Evolutionary conservation across 2,888 invertebrate genomes (phyloP), one percentile per base, ranked within the genome.

Genomic region (Rambutsinella grinnellia): DNA sequence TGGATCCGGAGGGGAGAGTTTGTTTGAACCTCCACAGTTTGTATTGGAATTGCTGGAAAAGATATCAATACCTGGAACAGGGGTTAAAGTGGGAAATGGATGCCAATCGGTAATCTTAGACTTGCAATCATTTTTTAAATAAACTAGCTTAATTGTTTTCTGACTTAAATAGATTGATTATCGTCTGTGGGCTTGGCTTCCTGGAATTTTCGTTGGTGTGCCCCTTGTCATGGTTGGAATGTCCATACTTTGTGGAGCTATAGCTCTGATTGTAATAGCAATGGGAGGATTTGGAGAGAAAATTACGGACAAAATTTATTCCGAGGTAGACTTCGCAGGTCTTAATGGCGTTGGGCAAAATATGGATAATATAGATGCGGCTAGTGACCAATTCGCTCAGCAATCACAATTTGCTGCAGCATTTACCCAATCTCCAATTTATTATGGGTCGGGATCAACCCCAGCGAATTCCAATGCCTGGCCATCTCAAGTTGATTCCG

Each of bases 141-240:
- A 36, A n/a, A n/a, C n/a, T n/a, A n/a, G n/a, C n/a, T n/a, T n/a
- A n/a, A n/a, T 44, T 44, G 6, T 10, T 44, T 44, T 44, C n/a
- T n/a, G n/a, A n/a, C n/a, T n/a, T n/a, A n/a, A n/a, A n/a, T n/a
- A 61, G 69, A 53, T 69, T 53, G 69, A 69, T 19, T 61, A 60
- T 0, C 26, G 60, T 6, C 26, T 69, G 23, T 2, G 60, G 1
- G 67, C 62, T 6, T 49, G 68, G n/a, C n/a, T 68, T n/a, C 76
- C 68, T 13, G 70, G 70, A 19, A 57, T 76, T 1, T 76, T 54
- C 28, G 51, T 69, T 23, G 62, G 51, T 0, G 58, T 63, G 3
- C 76, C 69, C 2, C 3, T 76, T 3, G 56, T 63, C n/a, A 49
- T 76, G 1, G 15, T 68, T 57, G 57, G 56, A 46, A 10, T 76